phyloP scores from a whole-genome alignment of 2,113 vertebrate genomes.

The Crotalus helleri region DNA sequence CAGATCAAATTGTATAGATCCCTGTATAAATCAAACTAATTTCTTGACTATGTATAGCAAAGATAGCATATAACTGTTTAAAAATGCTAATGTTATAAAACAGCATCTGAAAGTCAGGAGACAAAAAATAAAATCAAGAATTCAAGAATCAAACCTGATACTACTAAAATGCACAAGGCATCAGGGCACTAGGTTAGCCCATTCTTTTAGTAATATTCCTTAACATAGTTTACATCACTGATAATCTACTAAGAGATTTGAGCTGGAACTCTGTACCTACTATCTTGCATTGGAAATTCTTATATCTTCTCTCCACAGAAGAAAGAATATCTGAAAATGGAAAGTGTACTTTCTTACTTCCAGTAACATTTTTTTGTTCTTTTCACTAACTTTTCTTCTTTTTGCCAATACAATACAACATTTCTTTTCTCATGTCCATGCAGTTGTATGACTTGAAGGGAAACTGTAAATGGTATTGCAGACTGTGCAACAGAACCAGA shows the following conservation, averaged over 20 bases:
- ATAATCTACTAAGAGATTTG: neutral
- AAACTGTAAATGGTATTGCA: neutral
- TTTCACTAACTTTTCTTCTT: neutral
- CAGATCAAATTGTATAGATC: neutral
- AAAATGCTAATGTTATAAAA: neutral
- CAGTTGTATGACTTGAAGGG: neutral
- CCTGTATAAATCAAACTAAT: neutral
- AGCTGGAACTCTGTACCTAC: neutral
- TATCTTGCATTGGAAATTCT: neutral
- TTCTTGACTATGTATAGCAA: conserved; percentile 3
- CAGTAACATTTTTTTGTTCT: neutral
- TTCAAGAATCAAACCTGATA: conserved; percentile 3
- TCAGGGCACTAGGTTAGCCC: neutral
- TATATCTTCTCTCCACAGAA: neutral
- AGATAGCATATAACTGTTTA: conserved; percentile 22
- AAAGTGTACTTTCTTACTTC: neutral
- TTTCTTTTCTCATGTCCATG: neutral
- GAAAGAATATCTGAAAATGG: neutral
- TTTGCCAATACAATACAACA: neutral
- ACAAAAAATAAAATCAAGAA: neutral
- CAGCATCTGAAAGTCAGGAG: neutral
- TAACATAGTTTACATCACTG: neutral
- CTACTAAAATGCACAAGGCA: conserved; percentile 8
- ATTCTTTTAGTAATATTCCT: neutral
- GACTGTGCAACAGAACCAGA: neutral